Base-by-base conservation (phyloP, 2,888 invertebrate species). In the Xestia rhomboidea region DNA sequence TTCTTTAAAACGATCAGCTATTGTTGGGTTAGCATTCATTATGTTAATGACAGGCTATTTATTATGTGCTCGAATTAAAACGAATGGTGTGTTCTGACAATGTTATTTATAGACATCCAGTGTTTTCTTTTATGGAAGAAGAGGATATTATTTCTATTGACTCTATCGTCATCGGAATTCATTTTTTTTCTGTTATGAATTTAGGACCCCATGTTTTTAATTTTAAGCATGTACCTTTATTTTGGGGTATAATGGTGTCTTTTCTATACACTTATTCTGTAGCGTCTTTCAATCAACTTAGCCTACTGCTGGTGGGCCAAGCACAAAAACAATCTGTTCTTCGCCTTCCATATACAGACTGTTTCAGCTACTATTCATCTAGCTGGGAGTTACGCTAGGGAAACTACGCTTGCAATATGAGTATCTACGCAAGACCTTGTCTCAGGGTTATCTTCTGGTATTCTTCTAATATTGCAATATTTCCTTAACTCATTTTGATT, bases 1-100 rank as follows among this genome's bases (percentile, higher is more conserved):
- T 82, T 72, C 46, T 62, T 34, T 76, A 68, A 73, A 70, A 74
- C 24, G 68, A 85, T 79, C 62, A 34, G 24, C 83, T 72, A 86
- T 86, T 84, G 84, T 81, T 85, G 10, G n/a, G 85, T 68, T 78
- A 13, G n/a, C 13, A 76, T 51, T 76, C 13, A 82, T 68, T 80
- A 62, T 5, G 38, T 64, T 30, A 27, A 76, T 74, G 68, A 54
- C 72, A 74, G 13, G 64, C 46, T 49, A 68, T 64, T 76, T 11
- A 60, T 73, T 30, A 69, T 66, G 11, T 57, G 51, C 15, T 69
- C 21, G 24, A 57, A 66, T 78, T 49, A 49, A 63, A 68, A n/a
- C 24, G 15, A 54, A 79, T 64, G 13, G 15, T 24, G 18, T 34
- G 21, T 27, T 77, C 10, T 21, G 1, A 18, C 13, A 41, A n/a